Evolutionary conservation across 2,797 vertebrate species (phyloP).

Genomic region (Chanos chanos): DNA sequence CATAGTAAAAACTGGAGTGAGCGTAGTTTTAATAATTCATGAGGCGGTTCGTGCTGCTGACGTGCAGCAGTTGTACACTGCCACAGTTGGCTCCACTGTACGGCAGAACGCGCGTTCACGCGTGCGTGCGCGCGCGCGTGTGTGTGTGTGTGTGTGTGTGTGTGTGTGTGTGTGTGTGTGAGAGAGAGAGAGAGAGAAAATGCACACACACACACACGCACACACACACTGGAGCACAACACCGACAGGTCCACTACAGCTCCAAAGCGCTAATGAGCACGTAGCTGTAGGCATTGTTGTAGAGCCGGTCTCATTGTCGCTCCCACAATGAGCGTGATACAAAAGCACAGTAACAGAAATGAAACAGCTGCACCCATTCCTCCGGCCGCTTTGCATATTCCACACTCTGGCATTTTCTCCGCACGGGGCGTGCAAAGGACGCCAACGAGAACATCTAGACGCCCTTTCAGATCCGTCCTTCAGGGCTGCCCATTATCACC

Average conservation of each 20-base stretch:
- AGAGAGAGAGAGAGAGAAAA: background rate
- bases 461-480: too few species aligned
- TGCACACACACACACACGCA: background rate
- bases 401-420: background rate
- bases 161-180: background rate
- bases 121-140: background rate
- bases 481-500: too few species aligned
- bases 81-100: slow-evolving; percentile 21
- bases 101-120: slow-evolving; percentile 15
- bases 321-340: slow-evolving; percentile 26
- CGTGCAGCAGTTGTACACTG: slow-evolving; percentile 11
- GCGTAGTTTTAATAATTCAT: slow-evolving; percentile 33
- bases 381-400: slow-evolving; percentile 23
- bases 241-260: slow-evolving; percentile 28
- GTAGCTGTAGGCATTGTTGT: slow-evolving; percentile 38
- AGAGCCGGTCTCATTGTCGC: slow-evolving; percentile 13
- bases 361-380: slow-evolving; percentile 42
- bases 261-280: slow-evolving; percentile 35
- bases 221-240: slow-evolving; percentile 27
- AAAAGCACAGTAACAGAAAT: slow-evolving; percentile 36
- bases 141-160: background rate
- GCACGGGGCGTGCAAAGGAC: background rate
- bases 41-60: slow-evolving; percentile 27
- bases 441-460: too few species aligned
- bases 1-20: slow-evolving; percentile 7